Conservation (phyloP, 2,797 vertebrate species). For the Danio tinwini region DNA sequence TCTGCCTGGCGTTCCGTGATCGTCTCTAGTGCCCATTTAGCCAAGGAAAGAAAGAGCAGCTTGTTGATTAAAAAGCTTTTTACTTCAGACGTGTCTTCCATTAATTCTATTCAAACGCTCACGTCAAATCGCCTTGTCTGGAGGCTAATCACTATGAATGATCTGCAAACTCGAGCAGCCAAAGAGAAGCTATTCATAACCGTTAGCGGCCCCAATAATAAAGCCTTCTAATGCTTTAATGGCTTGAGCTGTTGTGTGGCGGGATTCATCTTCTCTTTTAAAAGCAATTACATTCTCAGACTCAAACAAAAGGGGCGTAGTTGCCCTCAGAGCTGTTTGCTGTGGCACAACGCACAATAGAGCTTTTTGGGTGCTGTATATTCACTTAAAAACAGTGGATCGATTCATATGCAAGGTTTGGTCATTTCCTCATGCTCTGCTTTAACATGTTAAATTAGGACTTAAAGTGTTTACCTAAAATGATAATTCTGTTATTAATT, state of each 20-base stretch:
- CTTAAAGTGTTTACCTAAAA: no score
- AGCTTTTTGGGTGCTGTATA: constrained; percentile 37
- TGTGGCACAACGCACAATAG: constrained; percentile 13
- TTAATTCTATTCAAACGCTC: constrained; percentile 39
- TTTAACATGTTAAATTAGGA: no score
- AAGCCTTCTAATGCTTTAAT: constrained; percentile 50
- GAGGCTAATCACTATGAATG: constrained; percentile 52
- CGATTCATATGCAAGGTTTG: constrained; percentile 25
- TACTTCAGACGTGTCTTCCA: constrained; percentile 46
- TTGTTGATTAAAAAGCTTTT: constrained; percentile 54
- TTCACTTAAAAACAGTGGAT: constrained; percentile 33
- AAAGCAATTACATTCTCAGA: constrained; percentile 44
- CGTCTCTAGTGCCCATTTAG: constrained; percentile 46
- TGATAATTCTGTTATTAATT: no score
- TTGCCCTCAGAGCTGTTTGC: constrained; percentile 4
- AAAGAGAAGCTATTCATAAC: constrained; percentile 50
- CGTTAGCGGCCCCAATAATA: constrained; percentile 19
- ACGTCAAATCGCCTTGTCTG: constrained; percentile 37
- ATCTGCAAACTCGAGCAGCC: constrained; percentile 38
- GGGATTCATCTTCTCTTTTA: constrained; percentile 51
- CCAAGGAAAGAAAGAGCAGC: constrained; percentile 36
- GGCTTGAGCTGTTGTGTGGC: constrained; percentile 39
- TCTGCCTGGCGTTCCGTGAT: constrained; percentile 29
- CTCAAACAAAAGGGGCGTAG: constrained; percentile 31
- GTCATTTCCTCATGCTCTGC: no score